phyloP scores from a whole-genome alignment of 2,797 vertebrate genomes.

The Molossus molossus region DNA sequence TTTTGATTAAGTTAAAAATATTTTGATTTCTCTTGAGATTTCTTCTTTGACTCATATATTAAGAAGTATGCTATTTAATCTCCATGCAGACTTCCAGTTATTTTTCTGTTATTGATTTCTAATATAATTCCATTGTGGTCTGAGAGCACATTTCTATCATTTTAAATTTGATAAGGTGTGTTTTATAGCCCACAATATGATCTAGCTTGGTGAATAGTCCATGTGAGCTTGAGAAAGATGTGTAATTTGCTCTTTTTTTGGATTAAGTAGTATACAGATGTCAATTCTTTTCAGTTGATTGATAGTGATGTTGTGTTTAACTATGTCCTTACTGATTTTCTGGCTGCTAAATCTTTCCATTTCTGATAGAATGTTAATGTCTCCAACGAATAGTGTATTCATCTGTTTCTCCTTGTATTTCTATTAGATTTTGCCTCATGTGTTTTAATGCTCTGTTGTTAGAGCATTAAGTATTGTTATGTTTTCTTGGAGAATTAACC shows the following conservation, averaged over 20 bases:
- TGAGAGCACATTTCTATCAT: not conserved
- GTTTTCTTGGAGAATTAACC: not conserved
- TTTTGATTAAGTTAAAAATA: slow-evolving; percentile 56
- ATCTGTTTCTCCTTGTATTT: not conserved
- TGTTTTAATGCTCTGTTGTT: not conserved
- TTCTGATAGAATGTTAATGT: slow-evolving; percentile 37
- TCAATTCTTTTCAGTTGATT: slow-evolving; percentile 18
- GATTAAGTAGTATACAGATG: not conserved
- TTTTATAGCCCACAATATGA: not conserved
- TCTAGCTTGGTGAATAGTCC: not conserved
- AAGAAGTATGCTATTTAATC: slow-evolving; percentile 24
- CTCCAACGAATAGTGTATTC: not conserved
- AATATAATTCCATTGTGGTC: slow-evolving; percentile 47
- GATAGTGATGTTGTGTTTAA: slow-evolving; percentile 9
- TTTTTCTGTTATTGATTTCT: slow-evolving; percentile 45
- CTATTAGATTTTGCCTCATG: not conserved
- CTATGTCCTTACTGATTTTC: slow-evolving; percentile 37
- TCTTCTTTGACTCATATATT: slow-evolving; percentile 28
- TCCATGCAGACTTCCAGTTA: not conserved
- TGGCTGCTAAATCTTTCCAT: not conserved
- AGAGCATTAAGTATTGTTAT: not conserved
- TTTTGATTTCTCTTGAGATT: slow-evolving; percentile 46
- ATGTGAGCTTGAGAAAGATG: slow-evolving; percentile 10
- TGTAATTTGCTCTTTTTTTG: slow-evolving; percentile 14
- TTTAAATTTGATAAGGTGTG: slow-evolving; percentile 25